Base-by-base conservation (phyloP, 2,797 vertebrate species). In the Crenuchus spilurus region DNA sequence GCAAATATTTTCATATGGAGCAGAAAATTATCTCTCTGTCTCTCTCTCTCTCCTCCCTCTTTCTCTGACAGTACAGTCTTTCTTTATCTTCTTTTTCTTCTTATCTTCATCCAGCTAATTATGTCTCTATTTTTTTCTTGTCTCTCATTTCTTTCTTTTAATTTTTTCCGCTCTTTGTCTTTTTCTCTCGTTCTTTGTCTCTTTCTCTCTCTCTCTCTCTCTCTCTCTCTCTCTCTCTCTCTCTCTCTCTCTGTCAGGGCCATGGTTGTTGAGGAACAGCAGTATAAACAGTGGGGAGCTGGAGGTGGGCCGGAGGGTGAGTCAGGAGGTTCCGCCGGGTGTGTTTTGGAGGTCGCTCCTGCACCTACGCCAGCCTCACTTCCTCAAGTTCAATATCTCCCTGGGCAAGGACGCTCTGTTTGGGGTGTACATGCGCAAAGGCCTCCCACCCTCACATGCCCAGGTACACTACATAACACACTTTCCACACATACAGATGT, bases 321-420 rank as follows among this genome's bases (percentile, higher is more conserved):
- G 91, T n/a, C 95, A 96, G 76, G 95, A 96, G 74, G 94, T 96
- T 22, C 95, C 94, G n/a, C 94, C 95, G 0, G 95, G 94, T 26
- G 91, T 95, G 49, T 96, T 95, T 74, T 96, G 95, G 95, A 88
- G 95, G 48, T 92, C 94, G 44, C 91, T 95, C 83, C 92, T 96
- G 65, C 94, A 95, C 69, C 89, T 96, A 81, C 92, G 77, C 75
- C 93, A 95, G 70, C 93, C 95, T 4, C 95, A 95, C 84, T 95
- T 96, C 86, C 84, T 96, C 72, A 96, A 96, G 86, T 96, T 96
- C 90, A 96, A 96, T 86, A 95, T 96, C 83, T 95, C 94, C 69
- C 90, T 96, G 41, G 94, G 94, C 64, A 95, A 95, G 81, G 94
- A 96, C 24, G 95, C 95, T 9, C 93, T 96, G 78, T 95, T 96